Evolutionary conservation across 2,113 vertebrate genomes (phyloP), one percentile per base, ranked within the genome.

Genomic region (Sylvilagus bachmani): DNA sequence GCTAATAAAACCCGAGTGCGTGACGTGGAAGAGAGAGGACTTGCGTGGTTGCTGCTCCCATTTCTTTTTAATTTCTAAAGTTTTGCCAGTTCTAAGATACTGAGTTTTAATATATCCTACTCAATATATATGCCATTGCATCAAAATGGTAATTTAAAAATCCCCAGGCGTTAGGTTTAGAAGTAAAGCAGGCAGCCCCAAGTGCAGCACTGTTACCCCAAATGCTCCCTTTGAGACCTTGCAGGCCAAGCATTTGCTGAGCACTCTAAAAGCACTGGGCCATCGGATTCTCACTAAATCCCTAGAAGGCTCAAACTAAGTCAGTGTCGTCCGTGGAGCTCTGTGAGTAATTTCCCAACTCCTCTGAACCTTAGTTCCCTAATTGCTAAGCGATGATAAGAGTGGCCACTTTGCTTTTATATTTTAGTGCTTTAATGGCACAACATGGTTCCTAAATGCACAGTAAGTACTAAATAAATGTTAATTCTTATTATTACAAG

Each of bases 291-390:
- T 94, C 55, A 67, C 3, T 31, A 53, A 49, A 2, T 51, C 24
- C 10, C 22, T 36, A 12, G 14, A 66, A 36, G 24, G 10, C 19
- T n/a, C 22, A 81, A 1, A 82, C 14, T 24, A 84, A 66, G 22
- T 89, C 49, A 61, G 1, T 71, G 3, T 75, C 24, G 62, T 38
- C 71, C 53, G 49, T 80, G 53, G 51, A 64, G 31, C 69, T 86
- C 67, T 38, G 67, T 51, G 11, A 78, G 9, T 51, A 74, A 51
- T 55, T 85, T 94, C 21, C 8, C 66, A 89, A 82, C 27, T 91
- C 85, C 17, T 88, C 62, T 85, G 27, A 88, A 93, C 24, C 36
- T 80, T 81, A 67, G 67, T 83, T 78, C 90, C 25, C 21, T 86
- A 7, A 2, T 53, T 62, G 14, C 44, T 29, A 27, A 82, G 53